These are phyloP conservation scores for Gryon sp. DNA, from an alignment of 1,140 invertebrate genomes.

Conservation along the genomic window DNA sequence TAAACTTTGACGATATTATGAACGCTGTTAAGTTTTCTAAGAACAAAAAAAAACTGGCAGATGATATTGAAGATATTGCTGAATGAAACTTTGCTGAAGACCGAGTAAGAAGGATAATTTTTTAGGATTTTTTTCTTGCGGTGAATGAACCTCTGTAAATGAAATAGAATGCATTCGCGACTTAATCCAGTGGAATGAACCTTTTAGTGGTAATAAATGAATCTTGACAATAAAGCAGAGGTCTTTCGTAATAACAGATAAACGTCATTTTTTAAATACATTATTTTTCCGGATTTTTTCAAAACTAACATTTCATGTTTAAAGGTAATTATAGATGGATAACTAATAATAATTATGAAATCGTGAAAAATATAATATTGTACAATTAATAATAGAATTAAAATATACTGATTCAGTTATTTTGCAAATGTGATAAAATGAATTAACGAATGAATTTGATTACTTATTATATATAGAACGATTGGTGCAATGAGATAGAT, in stretches of 20 bases:
- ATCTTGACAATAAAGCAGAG: constrained; percentile 28
- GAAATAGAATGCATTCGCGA: constrained; percentile 25
- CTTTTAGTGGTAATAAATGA: constrained; percentile 50
- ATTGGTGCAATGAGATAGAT: too few relatives aligned
- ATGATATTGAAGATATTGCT: constrained; percentile 21
- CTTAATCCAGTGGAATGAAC: constrained; percentile 50
- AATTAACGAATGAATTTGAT: too few relatives aligned
- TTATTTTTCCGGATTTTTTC: too few relatives aligned
- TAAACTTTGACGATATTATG: constrained; percentile 12
- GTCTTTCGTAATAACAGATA: constrained; percentile 6
- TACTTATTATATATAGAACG: too few relatives aligned
- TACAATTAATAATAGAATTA: too few relatives aligned
- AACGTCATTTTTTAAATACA: constrained; percentile 29
- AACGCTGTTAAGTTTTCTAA: constrained; percentile 1
- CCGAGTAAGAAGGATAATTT: constrained; percentile 39
- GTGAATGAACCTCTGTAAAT: constrained; percentile 36
- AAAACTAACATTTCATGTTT: too few relatives aligned
- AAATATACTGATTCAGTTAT: too few relatives aligned
- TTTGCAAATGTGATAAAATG: too few relatives aligned
- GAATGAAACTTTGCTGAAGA: constrained; percentile 23
- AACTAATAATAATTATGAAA: too few relatives aligned
- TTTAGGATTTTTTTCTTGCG: constrained; percentile 38
- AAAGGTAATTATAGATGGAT: too few relatives aligned
- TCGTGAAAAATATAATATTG: too few relatives aligned
- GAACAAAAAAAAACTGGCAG: constrained; percentile 16